Evolutionary conservation across 2,797 vertebrate genomes (phyloP).

Genomic region (Phalanger gymnotis): DNA sequence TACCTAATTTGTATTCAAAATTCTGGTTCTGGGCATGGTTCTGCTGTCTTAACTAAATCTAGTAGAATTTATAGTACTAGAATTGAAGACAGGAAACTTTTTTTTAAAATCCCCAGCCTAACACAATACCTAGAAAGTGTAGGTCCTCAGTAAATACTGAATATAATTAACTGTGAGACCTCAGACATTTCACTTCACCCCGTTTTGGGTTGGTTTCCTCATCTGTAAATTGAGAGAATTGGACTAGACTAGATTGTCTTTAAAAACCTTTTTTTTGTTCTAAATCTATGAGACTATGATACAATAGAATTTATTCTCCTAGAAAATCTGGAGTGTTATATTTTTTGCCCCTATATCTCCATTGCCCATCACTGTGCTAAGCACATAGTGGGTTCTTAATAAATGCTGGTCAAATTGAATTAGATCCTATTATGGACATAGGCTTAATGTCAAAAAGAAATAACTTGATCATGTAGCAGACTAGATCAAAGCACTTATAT

Average conservation of each 20-base stretch:
- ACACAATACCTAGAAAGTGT: neutral
- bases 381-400: neutral
- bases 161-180: neutral
- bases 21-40: neutral
- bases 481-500: neutral
- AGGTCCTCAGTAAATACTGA: neutral
- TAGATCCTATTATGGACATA: neutral
- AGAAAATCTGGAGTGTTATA: neutral
- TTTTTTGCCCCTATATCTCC: neutral
- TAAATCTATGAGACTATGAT: neutral
- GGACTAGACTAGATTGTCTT: neutral
- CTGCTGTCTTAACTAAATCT: neutral
- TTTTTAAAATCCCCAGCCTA: neutral
- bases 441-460: neutral
- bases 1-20: neutral
- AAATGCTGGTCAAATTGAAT: neutral
- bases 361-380: neutral
- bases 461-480: neutral
- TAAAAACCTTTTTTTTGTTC: neutral
- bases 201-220: neutral
- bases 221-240: neutral
- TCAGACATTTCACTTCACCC: neutral
- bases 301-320: neutral
- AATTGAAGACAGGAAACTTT: neutral
- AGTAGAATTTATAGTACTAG: neutral